Evolutionary conservation across 2,888 invertebrate species (phyloP).

Genomic region (Plagiodera versicolora): DNA sequence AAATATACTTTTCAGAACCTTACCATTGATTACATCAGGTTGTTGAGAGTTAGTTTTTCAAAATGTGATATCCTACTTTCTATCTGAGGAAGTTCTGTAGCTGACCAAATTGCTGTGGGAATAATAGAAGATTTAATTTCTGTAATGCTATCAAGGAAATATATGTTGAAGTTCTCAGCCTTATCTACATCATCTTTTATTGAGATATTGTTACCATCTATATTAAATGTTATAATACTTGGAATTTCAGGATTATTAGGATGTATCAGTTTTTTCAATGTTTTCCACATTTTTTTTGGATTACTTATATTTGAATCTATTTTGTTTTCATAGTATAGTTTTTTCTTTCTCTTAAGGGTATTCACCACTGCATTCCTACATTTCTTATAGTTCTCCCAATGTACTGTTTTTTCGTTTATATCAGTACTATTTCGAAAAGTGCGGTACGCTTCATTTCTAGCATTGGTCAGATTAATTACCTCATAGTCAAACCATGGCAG

Average conservation of each 20-base stretch:
- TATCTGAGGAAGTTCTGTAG: constrained; percentile 6
- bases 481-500: constrained; percentile 3
- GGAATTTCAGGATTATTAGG: constrained; percentile 2
- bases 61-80: background rate
- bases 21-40: background rate
- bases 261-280: constrained; percentile 6
- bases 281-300: constrained; percentile 5
- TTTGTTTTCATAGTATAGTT: background rate
- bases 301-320: constrained; percentile 1
- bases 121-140: background rate
- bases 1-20: constrained; percentile 1
- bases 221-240: background rate
- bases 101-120: constrained; percentile 1
- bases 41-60: background rate
- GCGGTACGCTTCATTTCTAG: background rate
- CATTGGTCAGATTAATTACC: background rate
- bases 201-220: background rate
- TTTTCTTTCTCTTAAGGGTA: background rate
- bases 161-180: constrained; percentile 1
- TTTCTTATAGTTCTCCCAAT: constrained; percentile 4
- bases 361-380: constrained; percentile 1
- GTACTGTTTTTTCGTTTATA: background rate
- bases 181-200: background rate
- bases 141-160: constrained; percentile 4
- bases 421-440: constrained; percentile 2